These are phyloP conservation scores for Agrilus planipennis DNA, from an alignment of 1,140 invertebrate genomes.

Conservation along the genomic window DNA sequence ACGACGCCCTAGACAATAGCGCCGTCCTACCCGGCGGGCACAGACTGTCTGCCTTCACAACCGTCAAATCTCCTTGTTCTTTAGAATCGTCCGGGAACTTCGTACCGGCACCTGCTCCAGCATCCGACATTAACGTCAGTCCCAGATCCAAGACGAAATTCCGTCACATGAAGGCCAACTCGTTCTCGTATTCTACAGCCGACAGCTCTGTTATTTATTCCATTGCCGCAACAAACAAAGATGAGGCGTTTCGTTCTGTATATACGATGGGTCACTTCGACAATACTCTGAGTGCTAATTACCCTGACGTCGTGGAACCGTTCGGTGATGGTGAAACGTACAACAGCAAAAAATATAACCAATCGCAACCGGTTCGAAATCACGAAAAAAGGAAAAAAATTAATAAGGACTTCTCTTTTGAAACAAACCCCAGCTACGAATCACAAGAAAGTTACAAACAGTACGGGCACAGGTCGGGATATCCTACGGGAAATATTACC, in stretches of 20 bases:
- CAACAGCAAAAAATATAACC: constrained; percentile 34
- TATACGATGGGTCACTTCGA: constrained; percentile 52
- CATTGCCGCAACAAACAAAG: constrained; percentile 54
- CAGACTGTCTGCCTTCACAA: constrained; percentile 37
- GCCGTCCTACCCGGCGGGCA: constrained; percentile 34
- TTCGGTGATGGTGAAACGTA: constrained; percentile 44
- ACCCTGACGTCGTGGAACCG: constrained; percentile 56
- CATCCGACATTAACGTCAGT: constrained; percentile 34
- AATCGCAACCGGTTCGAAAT: constrained; percentile 36
- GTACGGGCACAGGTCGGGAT: constrained; percentile 50
- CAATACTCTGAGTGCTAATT: constrained; percentile 46
- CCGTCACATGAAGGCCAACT: constrained; percentile 10
- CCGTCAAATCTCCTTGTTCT: constrained; percentile 35
- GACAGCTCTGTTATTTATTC: constrained; percentile 63
- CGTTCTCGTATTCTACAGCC: constrained; percentile 40
- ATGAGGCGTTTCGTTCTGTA: constrained; percentile 55
- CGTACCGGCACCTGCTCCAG: constrained; percentile 39
- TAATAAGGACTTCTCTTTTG: constrained; percentile 42
- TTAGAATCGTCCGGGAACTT: constrained; percentile 33
- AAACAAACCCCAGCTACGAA: constrained; percentile 34
- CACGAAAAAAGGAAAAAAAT: constrained; percentile 28
- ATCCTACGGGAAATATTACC: constrained; percentile 59
- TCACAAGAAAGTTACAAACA: constrained; percentile 55
- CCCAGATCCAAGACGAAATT: constrained; percentile 25
- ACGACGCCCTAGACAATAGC: constrained; percentile 26